These are phyloP conservation scores for Acrobasis consociella DNA, from an alignment of 2,888 invertebrate species.

Conservation along the genomic window DNA sequence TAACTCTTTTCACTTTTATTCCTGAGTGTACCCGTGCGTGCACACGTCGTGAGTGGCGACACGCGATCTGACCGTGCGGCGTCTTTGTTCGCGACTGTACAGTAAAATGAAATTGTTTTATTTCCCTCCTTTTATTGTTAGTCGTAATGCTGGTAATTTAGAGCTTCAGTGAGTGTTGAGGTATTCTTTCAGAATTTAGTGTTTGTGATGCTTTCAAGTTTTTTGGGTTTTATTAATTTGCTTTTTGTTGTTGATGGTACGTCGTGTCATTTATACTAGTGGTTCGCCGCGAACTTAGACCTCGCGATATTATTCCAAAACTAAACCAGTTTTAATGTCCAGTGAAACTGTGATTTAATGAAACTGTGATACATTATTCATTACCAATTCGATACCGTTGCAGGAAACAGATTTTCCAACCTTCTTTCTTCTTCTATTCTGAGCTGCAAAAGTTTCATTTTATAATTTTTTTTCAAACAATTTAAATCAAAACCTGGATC, in stretches of 20 bases:
- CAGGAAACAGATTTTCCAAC: too few relatives aligned
- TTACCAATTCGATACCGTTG: too few relatives aligned
- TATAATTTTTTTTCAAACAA: too few relatives aligned
- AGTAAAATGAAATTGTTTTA: slow-evolving; percentile 22
- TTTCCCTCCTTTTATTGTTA: slow-evolving; percentile 17
- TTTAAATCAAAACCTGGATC: too few relatives aligned
- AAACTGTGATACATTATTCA: too few relatives aligned
- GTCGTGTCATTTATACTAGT: too few relatives aligned
- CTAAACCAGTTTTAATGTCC: too few relatives aligned
- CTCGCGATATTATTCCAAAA: too few relatives aligned
- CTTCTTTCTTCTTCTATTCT: too few relatives aligned
- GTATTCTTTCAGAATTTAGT: slow-evolving; percentile 10
- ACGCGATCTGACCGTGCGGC: slow-evolving; percentile 46
- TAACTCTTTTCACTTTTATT: slow-evolving; percentile 15
- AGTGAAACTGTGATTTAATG: too few relatives aligned
- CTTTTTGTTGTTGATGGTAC: not conserved
- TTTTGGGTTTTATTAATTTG: not conserved
- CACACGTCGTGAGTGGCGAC: slow-evolving; percentile 40
- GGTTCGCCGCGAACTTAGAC: too few relatives aligned
- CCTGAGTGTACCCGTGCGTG: slow-evolving; percentile 41
- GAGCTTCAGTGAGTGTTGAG: slow-evolving; percentile 11
- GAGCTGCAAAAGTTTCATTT: too few relatives aligned
- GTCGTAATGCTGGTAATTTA: slow-evolving; percentile 15
- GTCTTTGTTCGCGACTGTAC: slow-evolving; percentile 45
- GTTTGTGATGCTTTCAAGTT: slow-evolving; percentile 1